Conservation (phyloP, 2,797 vertebrate species). For the Okamejei kenojei region DNA sequence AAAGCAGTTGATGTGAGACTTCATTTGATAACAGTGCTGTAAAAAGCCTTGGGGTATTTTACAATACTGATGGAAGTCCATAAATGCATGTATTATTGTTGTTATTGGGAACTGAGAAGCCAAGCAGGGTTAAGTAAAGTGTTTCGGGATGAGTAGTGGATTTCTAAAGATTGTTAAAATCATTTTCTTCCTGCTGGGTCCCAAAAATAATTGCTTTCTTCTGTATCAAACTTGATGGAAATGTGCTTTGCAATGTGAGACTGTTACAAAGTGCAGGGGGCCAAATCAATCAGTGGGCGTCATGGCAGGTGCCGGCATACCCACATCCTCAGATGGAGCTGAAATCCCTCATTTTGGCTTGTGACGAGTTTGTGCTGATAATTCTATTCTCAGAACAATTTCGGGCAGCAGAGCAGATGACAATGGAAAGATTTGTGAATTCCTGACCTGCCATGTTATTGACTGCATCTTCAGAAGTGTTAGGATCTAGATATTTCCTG, state of each 20-base stretch:
- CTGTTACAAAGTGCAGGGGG: background rate
- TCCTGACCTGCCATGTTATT: background rate
- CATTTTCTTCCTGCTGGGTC: background rate
- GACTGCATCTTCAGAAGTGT: background rate
- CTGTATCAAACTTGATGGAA: background rate
- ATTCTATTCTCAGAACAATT: background rate
- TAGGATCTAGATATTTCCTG: background rate
- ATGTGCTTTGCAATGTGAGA: background rate
- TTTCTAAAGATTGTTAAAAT: background rate
- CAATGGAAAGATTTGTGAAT: background rate
- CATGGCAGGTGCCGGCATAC: background rate
- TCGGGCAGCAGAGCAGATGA: background rate
- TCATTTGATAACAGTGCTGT: no score
- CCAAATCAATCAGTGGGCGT: background rate
- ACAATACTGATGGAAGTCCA: background rate
- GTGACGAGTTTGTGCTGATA: background rate
- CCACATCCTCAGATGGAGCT: background rate
- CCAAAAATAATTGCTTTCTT: background rate
- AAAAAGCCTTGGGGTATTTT: no score
- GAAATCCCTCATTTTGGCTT: background rate
- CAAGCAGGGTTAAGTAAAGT: background rate
- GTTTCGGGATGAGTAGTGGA: background rate
- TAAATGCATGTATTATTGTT: background rate
- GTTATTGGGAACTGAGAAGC: background rate
- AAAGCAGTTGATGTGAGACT: no score